Conservation (phyloP, 2,113 vertebrate species). For the Periophthalmus modestus region DNA sequence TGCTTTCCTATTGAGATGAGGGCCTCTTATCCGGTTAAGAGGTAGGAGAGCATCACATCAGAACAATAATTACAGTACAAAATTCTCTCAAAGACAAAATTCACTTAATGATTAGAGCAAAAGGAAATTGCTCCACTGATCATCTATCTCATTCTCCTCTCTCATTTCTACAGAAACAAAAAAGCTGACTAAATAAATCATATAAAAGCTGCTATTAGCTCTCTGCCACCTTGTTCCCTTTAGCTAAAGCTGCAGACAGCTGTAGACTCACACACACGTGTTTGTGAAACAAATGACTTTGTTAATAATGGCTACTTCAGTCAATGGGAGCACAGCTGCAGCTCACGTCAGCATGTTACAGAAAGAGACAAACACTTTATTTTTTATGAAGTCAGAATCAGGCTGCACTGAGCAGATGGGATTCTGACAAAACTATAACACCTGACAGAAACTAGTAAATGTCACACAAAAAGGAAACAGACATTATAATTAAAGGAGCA, state of each 20-base stretch:
- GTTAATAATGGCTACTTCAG: conserved; percentile 3
- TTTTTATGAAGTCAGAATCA: neutral
- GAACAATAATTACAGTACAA: no score
- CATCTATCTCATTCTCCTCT: neutral
- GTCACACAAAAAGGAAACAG: neutral
- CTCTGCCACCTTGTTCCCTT: neutral
- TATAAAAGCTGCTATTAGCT: neutral
- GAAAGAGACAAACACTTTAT: neutral
- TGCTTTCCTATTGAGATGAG: no score
- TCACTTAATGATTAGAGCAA: neutral
- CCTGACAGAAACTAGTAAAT: neutral
- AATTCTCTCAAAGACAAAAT: no score
- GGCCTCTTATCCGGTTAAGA: no score
- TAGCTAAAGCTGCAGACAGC: conserved; percentile 1
- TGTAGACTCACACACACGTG: conserved; percentile 1
- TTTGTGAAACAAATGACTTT: neutral
- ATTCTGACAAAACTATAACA: neutral
- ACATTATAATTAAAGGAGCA: no score
- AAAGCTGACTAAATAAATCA: neutral
- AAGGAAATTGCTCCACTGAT: neutral
- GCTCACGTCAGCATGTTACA: neutral
- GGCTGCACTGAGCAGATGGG: neutral
- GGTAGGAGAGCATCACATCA: no score
- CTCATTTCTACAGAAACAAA: neutral
- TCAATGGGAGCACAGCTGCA: conserved; percentile 3